phyloP scores from a whole-genome alignment of 2,113 vertebrate species.

The Procapra przewalskii region DNA sequence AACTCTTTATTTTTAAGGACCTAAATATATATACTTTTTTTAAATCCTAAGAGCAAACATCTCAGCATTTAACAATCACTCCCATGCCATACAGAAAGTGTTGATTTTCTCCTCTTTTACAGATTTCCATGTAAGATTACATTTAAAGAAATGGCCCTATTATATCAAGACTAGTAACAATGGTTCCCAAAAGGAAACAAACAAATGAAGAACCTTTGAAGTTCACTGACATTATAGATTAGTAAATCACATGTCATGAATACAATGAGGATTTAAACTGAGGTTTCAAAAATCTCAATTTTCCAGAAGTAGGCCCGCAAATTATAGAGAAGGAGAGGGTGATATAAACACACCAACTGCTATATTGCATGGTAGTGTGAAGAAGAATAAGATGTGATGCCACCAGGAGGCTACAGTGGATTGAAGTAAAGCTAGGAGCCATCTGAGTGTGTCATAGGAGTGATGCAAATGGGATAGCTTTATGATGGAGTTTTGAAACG shows the following conservation, averaged over 20 bases:
- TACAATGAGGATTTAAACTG: neutral
- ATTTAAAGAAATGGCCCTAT: neutral
- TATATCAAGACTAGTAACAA: neutral
- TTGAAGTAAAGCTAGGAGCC: neutral
- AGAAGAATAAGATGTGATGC: neutral
- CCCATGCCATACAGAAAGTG: neutral
- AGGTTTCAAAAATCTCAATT: neutral
- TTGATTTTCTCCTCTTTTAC: neutral
- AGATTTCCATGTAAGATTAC: neutral
- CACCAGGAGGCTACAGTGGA: neutral
- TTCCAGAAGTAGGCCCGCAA: neutral
- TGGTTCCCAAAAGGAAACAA: fast-evolving
- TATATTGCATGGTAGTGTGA: neutral
- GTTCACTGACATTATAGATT: neutral
- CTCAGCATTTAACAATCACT: neutral
- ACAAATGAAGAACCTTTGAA: neutral
- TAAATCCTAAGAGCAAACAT: neutral
- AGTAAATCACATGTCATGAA: neutral
- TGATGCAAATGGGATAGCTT: neutral
- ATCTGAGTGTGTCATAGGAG: neutral
- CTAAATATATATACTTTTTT: neutral
- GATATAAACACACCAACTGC: neutral
- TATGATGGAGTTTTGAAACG: neutral
- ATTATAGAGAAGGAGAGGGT: neutral
- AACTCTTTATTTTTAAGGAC: neutral